phyloP scores from a whole-genome alignment of 2,888 invertebrate genomes.

The Barypeithes pellucidus region DNA sequence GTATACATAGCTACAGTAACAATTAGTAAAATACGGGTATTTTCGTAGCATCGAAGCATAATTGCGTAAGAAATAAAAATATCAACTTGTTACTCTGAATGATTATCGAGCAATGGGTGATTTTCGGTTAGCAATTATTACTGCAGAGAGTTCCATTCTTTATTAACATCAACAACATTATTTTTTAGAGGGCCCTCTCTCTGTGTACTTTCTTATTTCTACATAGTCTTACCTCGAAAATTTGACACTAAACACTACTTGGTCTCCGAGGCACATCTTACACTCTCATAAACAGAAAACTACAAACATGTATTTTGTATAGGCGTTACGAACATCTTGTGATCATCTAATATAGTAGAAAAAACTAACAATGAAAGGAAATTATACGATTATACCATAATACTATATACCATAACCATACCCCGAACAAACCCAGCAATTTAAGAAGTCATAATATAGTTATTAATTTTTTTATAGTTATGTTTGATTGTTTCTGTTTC shows the following conservation, averaged over 20 bases:
- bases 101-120: too few relatives aligned
- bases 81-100: too few relatives aligned
- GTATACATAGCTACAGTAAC: too few relatives aligned
- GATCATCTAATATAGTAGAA: constrained; percentile 7
- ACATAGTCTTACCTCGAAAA: constrained; percentile 9
- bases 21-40: too few relatives aligned
- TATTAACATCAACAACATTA: too few relatives aligned
- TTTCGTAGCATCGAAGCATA: too few relatives aligned
- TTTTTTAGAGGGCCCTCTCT: too few relatives aligned
- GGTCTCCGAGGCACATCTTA: not conserved
- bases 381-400: constrained; percentile 6
- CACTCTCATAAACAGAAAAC: not conserved
- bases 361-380: constrained; percentile 21
- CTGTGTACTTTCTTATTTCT: too few relatives aligned
- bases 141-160: too few relatives aligned
- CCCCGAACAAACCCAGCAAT: not conserved
- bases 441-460: too few relatives aligned
- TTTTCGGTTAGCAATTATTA: too few relatives aligned
- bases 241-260: not conserved
- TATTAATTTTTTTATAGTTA: constrained; percentile 16
- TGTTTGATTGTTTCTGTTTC: constrained; percentile 13
- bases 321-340: not conserved
- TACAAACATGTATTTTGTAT: not conserved
- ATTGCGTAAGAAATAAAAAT: too few relatives aligned
- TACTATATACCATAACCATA: not conserved